Evolutionary conservation across 2,888 invertebrate genomes (phyloP).

Genomic region (Oscheius sp.): DNA sequence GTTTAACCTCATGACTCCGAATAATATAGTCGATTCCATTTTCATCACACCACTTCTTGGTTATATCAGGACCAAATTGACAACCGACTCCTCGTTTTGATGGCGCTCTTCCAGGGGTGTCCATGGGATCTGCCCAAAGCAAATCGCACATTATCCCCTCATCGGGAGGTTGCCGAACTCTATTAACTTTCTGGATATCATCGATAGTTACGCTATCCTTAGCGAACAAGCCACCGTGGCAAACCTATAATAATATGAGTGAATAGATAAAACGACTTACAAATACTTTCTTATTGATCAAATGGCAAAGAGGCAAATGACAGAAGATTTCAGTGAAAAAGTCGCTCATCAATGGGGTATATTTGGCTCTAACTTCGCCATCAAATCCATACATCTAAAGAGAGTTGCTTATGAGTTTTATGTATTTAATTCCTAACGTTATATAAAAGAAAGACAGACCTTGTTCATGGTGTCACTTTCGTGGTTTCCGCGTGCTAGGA

Average conservation of each 20-base stretch:
- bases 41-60: slow-evolving; percentile 81
- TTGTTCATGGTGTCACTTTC: slow-evolving; percentile 94
- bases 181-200: slow-evolving; percentile 85
- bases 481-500: slow-evolving; percentile 98
- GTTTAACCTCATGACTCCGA: slow-evolving; percentile 93
- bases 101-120: slow-evolving; percentile 84
- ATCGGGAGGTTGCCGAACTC: slow-evolving; percentile 95
- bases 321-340: slow-evolving; percentile 99
- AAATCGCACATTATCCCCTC: slow-evolving; percentile 98
- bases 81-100: slow-evolving; percentile 97
- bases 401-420: too few relatives aligned
- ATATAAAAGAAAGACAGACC: slow-evolving; percentile 25
- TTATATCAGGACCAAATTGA: slow-evolving; percentile 96
- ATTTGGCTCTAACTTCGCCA: slow-evolving; percentile 96
- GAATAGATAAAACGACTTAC: slow-evolving; percentile 72
- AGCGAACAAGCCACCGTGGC: slow-evolving; percentile 98
- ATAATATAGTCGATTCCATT: slow-evolving; percentile 93
- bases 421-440: too few relatives aligned
- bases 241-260: slow-evolving; percentile 77
- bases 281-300: slow-evolving; percentile 83
- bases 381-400: slow-evolving; percentile 93
- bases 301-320: slow-evolving; percentile 93
- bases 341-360: slow-evolving; percentile 89
- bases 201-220: slow-evolving; percentile 90
- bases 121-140: slow-evolving; percentile 95